Evolutionary conservation across 2,888 invertebrate species (phyloP), one percentile per base, ranked within the genome.

Genomic region (Caenorhabditis sp.): DNA sequence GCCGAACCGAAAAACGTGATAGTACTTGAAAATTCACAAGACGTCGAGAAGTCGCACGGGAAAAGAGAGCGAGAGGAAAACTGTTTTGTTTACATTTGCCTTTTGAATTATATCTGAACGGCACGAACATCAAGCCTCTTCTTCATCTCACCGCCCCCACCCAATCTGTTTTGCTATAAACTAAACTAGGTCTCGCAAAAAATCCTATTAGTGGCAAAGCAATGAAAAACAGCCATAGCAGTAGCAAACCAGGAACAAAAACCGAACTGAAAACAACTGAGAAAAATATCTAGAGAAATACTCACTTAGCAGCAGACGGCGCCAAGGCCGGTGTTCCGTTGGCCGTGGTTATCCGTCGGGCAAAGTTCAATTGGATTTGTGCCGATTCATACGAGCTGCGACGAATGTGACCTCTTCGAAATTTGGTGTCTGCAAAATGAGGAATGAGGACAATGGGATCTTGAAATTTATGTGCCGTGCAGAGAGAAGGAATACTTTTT

Each of bases 341-440:
- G 24, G 84, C 72, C 14, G 80, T 84, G 19, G 82, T 85, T 14
- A 84, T 79, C 19, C 87, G 54, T 28, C 87, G 74, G 2, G 87
- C 83, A 68, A 87, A 87, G 56, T 87, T 73, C 54, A 89, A 77
- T 51, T 86, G 86, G 47, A 88, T 88, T 41, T 87, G 85, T 14
- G 89, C 87, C 26, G 87, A 86, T 74, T 89, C 89, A 85, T 89
- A 89, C 14, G 89, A 89, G 70, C 86, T 85, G 56, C 88, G 83
- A 41, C 89, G 82, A 26, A 87, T 88, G 75, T 89, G 89, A 44
- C 89, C 88, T 12, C 87, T 82, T 49, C 84, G 85, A 79, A 89
- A 89, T 59, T 72, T 68, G 26, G 68, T 74, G 12, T 69, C 83
- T 83, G 72, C 3, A 83, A 83, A 12, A 77, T 14, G 58, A 51